Percentiles rank a stretch among this genome's conserved stretches.
Evolutionary conservation across 1,140 invertebrate species (phyloP).

Genomic region (Saxidomus purpurata): DNA sequence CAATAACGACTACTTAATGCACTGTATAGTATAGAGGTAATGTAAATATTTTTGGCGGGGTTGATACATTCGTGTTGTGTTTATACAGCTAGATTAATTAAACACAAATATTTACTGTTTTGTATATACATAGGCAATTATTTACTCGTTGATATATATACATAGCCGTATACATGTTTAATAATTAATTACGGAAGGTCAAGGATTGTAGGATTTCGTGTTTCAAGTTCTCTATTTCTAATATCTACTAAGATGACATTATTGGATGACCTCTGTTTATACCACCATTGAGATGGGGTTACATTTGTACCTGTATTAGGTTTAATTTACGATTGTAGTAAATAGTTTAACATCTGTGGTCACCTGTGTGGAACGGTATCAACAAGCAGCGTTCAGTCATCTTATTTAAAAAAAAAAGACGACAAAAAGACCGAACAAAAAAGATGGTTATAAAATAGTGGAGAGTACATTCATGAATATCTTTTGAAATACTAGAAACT

Average conservation of each 20-base stretch:
- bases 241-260: no score
- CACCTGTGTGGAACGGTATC: not conserved
- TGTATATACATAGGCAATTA: not conserved
- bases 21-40: not conserved
- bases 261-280: no score
- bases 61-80: not conserved
- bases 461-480: not conserved
- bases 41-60: not conserved
- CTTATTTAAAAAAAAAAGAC: not conserved
- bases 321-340: not conserved
- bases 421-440: not conserved
- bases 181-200: no score
- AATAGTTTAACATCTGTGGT: not conserved
- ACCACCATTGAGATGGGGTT: no score
- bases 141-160: no score
- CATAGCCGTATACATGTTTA: no score
- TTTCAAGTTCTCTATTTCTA: no score
- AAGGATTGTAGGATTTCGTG: no score
- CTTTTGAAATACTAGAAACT: not conserved
- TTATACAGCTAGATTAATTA: not conserved
- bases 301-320: not conserved
- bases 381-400: conserved; percentile 8
- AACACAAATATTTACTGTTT: not conserved
- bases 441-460: conserved; percentile 6
- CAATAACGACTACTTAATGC: not conserved